Evolutionary conservation across 1,140 invertebrate genomes (phyloP), one percentile per base, ranked within the genome.

Genomic region (Apis mellifera): DNA sequence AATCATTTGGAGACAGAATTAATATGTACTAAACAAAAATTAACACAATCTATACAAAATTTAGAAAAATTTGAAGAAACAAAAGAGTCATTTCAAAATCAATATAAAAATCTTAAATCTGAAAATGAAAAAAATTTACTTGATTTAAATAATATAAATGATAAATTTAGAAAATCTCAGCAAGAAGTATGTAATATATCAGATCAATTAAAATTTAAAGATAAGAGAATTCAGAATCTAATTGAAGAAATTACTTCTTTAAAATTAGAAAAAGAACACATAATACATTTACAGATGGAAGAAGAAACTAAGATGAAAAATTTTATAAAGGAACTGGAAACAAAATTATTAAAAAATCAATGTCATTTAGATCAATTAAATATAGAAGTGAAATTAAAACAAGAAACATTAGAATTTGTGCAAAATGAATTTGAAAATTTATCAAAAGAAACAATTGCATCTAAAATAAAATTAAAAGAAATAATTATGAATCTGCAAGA

Each of bases 401-500:
- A 92, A 54, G 86, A 92, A 48, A 79, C 86, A 7, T 54, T 92
- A 15, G 19, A 73, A 1, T 74, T 87, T 23, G 69, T 90, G 9
- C 82, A 86, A 21, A 57, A 81, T 1, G 91, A 92, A 80, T n/a
- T 91, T 3, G 89, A 92, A 42, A 78, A 87, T 15, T 54, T 86
- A 59, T 79, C 26, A 9, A 84, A 71, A 26, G 91, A 93, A 60
- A 87, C 89, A 62, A 72, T 88, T 68, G 79, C 84, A 13, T 89
- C 86, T 1, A 91, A 93, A 59, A 68, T 88, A 4, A 92, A 89
- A 65, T 65, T 93, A 72, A 91, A 92, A 52, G 92, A 92, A 76
- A 59, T 92, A 11, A 92, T 93, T 62, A 59, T 82, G 7, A 91
- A 90, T 82, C 59, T 92, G 15, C 90, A 92, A 62, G 88, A 93